Conservation (phyloP, 2,888 invertebrate species). For the Conistra vaccinii region DNA sequence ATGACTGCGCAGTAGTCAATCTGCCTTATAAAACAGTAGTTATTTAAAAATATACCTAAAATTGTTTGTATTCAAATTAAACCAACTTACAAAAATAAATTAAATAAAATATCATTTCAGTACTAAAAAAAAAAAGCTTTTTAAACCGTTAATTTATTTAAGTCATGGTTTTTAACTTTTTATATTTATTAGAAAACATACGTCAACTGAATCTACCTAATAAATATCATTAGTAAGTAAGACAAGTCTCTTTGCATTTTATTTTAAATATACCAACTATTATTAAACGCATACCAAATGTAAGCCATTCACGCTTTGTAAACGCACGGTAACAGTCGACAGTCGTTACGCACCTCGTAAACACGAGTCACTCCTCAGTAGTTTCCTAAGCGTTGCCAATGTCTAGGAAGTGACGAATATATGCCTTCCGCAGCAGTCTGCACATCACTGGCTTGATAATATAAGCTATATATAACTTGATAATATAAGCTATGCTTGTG, state of each 20-base stretch:
- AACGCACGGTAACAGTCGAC: conserved; percentile 20
- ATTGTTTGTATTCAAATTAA: too few species aligned
- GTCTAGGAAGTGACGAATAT: conserved; percentile 49
- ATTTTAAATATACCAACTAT: conserved; percentile 5
- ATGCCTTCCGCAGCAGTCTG: conserved; percentile 28
- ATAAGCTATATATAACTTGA: too few species aligned
- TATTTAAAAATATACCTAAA: too few species aligned
- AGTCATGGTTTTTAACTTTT: not conserved
- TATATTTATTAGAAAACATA: not conserved
- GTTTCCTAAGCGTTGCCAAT: conserved; percentile 48
- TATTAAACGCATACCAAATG: conserved; percentile 39
- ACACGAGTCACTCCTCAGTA: conserved; percentile 31
- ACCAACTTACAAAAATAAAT: too few species aligned
- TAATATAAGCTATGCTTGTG: too few species aligned
- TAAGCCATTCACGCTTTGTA: conserved; percentile 36
- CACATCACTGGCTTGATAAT: conserved; percentile 22
- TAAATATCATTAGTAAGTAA: not conserved
- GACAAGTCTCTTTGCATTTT: not conserved
- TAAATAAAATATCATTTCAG: not conserved
- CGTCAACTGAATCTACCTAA: too few species aligned
- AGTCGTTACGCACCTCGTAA: conserved; percentile 53
- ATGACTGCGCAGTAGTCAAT: too few species aligned
- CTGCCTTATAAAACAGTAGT: too few species aligned
- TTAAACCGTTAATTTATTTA: not conserved
- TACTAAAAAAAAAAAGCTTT: not conserved